phyloP scores from a whole-genome alignment of 2,113 vertebrate genomes.

The Rana temporaria region DNA sequence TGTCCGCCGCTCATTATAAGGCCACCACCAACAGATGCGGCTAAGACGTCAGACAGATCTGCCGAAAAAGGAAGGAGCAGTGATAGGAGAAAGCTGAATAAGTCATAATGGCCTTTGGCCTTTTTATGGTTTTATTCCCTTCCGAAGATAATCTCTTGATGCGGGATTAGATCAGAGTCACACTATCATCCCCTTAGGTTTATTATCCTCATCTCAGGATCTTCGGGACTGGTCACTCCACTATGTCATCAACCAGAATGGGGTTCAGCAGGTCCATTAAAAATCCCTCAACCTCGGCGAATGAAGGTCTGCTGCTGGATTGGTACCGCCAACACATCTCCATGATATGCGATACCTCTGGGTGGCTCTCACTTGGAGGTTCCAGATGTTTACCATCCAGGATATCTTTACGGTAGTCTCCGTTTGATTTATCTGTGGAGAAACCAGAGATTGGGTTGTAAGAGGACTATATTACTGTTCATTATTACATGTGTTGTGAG shows the following conservation, averaged over 20 bases:
- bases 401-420: slow-evolving; percentile 50
- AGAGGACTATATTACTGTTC: not conserved
- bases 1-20: too few species aligned
- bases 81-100: too few species aligned
- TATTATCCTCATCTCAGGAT: too few species aligned
- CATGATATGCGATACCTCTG: slow-evolving; percentile 61
- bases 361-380: slow-evolving; percentile 55
- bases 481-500: not conserved
- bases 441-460: not conserved
- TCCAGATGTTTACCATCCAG: slow-evolving; percentile 51
- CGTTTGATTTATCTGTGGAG: slow-evolving; percentile 55
- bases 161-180: too few species aligned
- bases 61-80: too few species aligned
- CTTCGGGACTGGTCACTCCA: not conserved
- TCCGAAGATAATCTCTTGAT: too few species aligned
- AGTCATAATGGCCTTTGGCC: too few species aligned
- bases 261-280: slow-evolving; percentile 44
- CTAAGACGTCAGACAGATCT: too few species aligned
- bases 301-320: slow-evolving; percentile 56
- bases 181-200: too few species aligned
- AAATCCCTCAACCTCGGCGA: slow-evolving; percentile 48
- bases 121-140: too few species aligned
- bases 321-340: slow-evolving; percentile 61
- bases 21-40: too few species aligned
- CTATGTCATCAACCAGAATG: not conserved